phyloP scores from a whole-genome alignment of 2,113 vertebrate species.

The Trematomus loennbergii region DNA sequence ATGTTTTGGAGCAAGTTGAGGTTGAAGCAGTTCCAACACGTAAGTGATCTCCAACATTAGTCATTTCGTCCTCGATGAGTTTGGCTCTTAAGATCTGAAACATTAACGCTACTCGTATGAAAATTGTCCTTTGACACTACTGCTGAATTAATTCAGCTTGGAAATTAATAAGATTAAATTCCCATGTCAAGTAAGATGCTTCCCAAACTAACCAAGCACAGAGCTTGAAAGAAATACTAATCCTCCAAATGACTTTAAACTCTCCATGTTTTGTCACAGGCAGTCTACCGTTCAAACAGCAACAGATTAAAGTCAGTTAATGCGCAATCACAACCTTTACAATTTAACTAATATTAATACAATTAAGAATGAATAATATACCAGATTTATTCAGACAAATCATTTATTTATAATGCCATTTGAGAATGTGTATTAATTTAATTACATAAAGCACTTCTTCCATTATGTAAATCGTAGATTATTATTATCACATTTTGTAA shows the following conservation, averaged over 20 bases:
- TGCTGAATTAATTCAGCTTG: conserved; percentile 22
- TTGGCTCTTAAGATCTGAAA: not conserved
- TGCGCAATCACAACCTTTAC: not conserved
- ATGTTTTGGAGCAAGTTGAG: not conserved
- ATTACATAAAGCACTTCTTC: too few species aligned
- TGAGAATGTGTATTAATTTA: not conserved
- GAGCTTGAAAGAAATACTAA: not conserved
- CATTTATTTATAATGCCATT: not conserved
- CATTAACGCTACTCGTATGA: not conserved
- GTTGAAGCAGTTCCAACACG: conserved; percentile 3
- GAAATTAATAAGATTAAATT: conserved; percentile 19
- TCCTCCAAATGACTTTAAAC: not conserved
- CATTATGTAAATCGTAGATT: too few species aligned
- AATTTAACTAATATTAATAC: not conserved
- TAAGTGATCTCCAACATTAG: not conserved
- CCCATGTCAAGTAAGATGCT: not conserved
- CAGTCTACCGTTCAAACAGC: not conserved
- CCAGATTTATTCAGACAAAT: not conserved
- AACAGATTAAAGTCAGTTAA: not conserved
- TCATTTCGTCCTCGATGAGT: conserved; percentile 1
- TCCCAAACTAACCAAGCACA: not conserved
- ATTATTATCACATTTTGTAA: not conserved
- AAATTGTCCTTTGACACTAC: conserved; percentile 31
- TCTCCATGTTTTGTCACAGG: not conserved
- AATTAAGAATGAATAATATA: not conserved